phyloP scores from a whole-genome alignment of 2,797 vertebrate genomes.

The Eleutherodactylus coqui region DNA sequence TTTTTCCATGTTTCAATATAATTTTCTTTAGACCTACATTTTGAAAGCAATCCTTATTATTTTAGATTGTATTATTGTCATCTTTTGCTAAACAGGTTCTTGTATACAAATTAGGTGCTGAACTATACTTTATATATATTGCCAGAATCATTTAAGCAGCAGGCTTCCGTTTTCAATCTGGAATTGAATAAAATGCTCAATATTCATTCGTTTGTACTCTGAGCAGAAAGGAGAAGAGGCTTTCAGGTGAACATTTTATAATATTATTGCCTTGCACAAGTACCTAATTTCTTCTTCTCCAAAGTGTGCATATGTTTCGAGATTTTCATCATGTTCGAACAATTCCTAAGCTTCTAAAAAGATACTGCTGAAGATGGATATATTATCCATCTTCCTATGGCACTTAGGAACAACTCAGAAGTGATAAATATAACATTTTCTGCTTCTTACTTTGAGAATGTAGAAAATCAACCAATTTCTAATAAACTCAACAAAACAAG shows the following conservation, averaged over 20 bases:
- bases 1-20: not conserved
- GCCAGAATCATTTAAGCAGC: constrained; percentile 8
- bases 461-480: not conserved
- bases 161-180: constrained; percentile 23
- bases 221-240: constrained; percentile 24
- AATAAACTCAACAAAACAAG: not conserved
- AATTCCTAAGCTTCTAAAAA: constrained; percentile 9
- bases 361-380: not conserved
- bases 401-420: not conserved
- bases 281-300: constrained; percentile 37
- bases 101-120: constrained; percentile 1
- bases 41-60: not conserved
- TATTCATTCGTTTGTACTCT: constrained; percentile 37
- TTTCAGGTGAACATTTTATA: constrained; percentile 39
- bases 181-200: constrained; percentile 30
- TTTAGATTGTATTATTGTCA: not conserved
- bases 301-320: constrained; percentile 33
- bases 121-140: constrained; percentile 31
- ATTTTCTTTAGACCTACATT: not conserved
- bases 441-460: not conserved
- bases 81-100: not conserved
- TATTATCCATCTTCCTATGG: constrained; percentile 9
- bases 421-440: constrained; percentile 8
- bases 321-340: constrained; percentile 21
- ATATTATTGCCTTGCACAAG: constrained; percentile 33